These are phyloP conservation scores for Steromphala cineraria DNA, from an alignment of 2,888 invertebrate species.

Conservation along the genomic window DNA sequence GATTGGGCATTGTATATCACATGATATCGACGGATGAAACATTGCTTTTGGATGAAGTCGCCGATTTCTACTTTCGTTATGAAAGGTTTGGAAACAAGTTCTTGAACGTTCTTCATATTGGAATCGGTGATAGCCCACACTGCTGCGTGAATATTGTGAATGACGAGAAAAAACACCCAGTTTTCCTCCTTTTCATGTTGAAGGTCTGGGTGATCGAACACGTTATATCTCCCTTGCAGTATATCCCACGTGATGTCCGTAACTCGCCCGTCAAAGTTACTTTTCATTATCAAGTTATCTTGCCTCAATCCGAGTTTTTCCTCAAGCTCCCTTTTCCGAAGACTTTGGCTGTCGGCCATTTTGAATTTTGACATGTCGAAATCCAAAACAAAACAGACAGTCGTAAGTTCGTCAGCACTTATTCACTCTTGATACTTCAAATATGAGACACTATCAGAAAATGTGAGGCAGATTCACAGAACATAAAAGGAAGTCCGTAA, in stretches of 20 bases:
- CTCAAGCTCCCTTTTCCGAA: neutral
- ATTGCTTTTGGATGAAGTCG: neutral
- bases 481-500: too few relatives aligned
- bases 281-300: neutral
- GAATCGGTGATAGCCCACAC: neutral
- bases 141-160: neutral
- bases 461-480: too few relatives aligned
- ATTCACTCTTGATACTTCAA: too few relatives aligned
- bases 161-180: neutral
- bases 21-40: neutral
- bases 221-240: neutral
- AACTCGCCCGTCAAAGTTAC: neutral
- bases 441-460: too few relatives aligned
- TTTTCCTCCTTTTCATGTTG: neutral
- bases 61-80: neutral
- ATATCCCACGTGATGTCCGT: neutral
- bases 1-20: neutral
- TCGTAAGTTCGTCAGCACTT: too few relatives aligned
- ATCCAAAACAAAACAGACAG: too few relatives aligned
- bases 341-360: neutral
- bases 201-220: neutral
- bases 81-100: neutral
- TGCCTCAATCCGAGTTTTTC: neutral
- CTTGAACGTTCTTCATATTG: neutral
- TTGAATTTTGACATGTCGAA: neutral